Percentiles rank a stretch among this genome's conserved stretches.
These are phyloP conservation scores for Arbacia lixula DNA, from an alignment of 53 echinoderm and acorn worm species.

Conservation along the genomic window DNA sequence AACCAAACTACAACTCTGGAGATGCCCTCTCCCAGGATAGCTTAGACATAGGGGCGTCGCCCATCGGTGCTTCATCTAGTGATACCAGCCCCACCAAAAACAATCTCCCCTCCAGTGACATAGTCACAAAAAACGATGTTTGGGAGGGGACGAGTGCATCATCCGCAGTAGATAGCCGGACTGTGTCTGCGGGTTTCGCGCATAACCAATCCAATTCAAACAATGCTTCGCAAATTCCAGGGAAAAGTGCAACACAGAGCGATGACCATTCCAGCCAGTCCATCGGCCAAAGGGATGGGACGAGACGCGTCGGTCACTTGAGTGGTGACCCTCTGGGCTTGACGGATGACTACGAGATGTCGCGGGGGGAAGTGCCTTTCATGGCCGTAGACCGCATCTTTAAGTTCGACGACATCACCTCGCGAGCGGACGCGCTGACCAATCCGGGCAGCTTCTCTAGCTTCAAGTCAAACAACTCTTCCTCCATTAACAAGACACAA, in stretches of 20 bases:
- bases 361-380: slow-evolving; percentile 26
- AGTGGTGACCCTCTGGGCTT: background rate
- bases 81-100: background rate
- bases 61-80: background rate
- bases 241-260: slow-evolving; percentile 13
- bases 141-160: background rate
- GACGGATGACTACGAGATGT: background rate
- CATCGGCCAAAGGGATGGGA: background rate
- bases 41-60: slow-evolving; percentile 1
- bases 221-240: slow-evolving; percentile 11
- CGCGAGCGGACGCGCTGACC: slow-evolving; percentile 35
- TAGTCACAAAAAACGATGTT: background rate
- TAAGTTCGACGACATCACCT: slow-evolving; percentile 33
- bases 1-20: slow-evolving; percentile 5
- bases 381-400: slow-evolving; percentile 36
- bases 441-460: slow-evolving; percentile 15
- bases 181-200: background rate
- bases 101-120: background rate
- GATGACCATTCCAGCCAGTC: slow-evolving; percentile 17
- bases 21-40: slow-evolving; percentile 40
- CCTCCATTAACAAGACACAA: slow-evolving; percentile 4
- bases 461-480: slow-evolving; percentile 39
- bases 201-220: slow-evolving; percentile 28
- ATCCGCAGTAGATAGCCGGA: background rate
- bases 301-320: background rate